These are phyloP conservation scores for Noctua janthina DNA, from an alignment of 2,888 invertebrate genomes.

Conservation along the genomic window DNA sequence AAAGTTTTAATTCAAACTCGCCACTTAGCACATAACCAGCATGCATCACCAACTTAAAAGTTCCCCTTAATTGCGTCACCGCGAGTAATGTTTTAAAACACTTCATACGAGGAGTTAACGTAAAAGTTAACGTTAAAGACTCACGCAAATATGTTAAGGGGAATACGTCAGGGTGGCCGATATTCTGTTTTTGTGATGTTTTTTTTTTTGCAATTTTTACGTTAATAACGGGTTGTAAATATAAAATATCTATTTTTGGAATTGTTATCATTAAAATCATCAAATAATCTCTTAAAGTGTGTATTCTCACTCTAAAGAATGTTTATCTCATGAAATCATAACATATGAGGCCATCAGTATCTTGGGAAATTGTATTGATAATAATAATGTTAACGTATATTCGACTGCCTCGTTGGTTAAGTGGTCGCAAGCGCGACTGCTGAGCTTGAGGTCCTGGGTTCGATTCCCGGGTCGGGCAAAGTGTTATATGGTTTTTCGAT, in stretches of 20 bases:
- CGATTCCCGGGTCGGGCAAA: too few species aligned
- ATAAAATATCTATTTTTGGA: too few species aligned
- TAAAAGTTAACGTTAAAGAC: conserved; percentile 77
- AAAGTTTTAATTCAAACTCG: conserved; percentile 69
- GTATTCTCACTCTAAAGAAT: not conserved
- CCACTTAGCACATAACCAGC: conserved; percentile 72
- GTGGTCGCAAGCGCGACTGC: too few species aligned
- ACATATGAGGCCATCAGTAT: not conserved
- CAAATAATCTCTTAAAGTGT: too few species aligned
- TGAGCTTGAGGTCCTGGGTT: too few species aligned
- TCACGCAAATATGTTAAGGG: conserved; percentile 72
- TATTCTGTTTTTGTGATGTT: not conserved
- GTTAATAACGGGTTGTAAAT: not conserved
- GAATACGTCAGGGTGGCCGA: not conserved
- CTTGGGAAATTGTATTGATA: not conserved
- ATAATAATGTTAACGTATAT: not conserved
- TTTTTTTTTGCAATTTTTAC: not conserved
- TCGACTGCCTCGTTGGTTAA: too few species aligned
- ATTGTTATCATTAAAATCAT: too few species aligned
- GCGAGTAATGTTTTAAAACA: conserved; percentile 84
- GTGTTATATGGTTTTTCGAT: too few species aligned
- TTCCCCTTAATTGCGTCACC: conserved; percentile 82
- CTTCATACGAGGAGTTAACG: conserved; percentile 81
- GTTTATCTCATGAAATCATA: not conserved
- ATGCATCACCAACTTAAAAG: conserved; percentile 78